Base-by-base conservation (phyloP, 2,888 invertebrate species). In the Epinotia demarniana region DNA sequence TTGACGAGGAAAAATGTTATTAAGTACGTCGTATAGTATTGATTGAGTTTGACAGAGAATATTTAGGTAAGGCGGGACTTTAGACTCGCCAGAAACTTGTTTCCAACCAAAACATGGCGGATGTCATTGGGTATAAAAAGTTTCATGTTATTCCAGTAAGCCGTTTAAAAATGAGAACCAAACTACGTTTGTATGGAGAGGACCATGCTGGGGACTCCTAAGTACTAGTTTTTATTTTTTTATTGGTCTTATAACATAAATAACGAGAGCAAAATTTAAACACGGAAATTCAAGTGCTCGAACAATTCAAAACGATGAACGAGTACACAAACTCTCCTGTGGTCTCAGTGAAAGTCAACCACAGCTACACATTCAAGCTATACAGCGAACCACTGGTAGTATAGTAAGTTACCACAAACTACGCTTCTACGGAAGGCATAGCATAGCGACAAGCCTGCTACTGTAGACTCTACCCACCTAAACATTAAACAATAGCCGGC, bases 401-500 rank as follows among this genome's bases (percentile, higher is more conserved):
- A n/a, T 58, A 39, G 39, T 16, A 33, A 43, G 43, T 18, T 62
- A 43, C n/a, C 2, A 19, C 12, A 9, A 57, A 66, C 16, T 16
- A 53, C n/a, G n/a, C n/a, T n/a, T 53, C n/a, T n/a, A 53, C n/a
- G 13, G 53, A 53, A 53, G n/a, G 6, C 8, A 39, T 46, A 18
- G 27, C 33, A 60, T 27, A 61, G 55, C 71, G 71, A 61, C 75
- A 49, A 12, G 66, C 23, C 60, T 49, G 53, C 64, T 49, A 58
- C 33, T 43, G 39, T 43, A 63, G 57, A 62, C 66, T 23, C 68
- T n/a, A 69, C 43, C 27, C 39, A 61, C 73, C 46, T 33, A 70
- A 61, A 11, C 58, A 49, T n/a, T 60, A 19, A 61, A 78, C 71
- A 75, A 74, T 75, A 75, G 79, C 75, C 71, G 77, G 80, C 78